Percentiles rank a stretch among this genome's conserved stretches.
Conservation (phyloP, 2,113 vertebrate species). For the Poeciliopsis occidentalis region DNA sequence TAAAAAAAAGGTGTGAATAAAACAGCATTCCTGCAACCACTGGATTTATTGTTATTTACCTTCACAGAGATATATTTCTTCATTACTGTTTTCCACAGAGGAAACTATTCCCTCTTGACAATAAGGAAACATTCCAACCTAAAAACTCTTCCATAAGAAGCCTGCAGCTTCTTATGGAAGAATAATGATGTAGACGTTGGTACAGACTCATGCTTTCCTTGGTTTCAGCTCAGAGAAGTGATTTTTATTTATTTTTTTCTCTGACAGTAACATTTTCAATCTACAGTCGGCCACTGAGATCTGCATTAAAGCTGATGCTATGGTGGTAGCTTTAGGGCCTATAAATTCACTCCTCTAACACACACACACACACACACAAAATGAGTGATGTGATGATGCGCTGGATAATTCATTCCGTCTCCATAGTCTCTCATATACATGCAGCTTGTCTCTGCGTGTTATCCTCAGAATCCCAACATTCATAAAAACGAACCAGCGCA, state of each 20-base stretch:
- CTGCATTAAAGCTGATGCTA: not conserved
- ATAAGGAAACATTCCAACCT: not conserved
- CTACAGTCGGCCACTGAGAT: not conserved
- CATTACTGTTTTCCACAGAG: too few relatives aligned
- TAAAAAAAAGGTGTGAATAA: not conserved
- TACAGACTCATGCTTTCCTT: not conserved
- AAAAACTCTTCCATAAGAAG: too few relatives aligned
- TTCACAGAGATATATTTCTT: not conserved
- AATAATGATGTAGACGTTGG: not conserved
- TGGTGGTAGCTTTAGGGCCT: too few relatives aligned
- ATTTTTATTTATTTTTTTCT: not conserved
- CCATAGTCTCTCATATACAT: not conserved
- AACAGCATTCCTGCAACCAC: not conserved
- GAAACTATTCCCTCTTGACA: not conserved
- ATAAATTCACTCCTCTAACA: not conserved
- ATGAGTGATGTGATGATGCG: not conserved
- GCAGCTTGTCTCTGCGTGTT: not conserved
- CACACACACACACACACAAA: too few relatives aligned
- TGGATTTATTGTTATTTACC: not conserved
- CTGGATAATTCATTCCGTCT: not conserved
- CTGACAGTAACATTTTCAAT: not conserved
- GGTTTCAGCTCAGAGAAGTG: not conserved
- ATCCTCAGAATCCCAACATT: not conserved
- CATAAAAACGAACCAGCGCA: not conserved
- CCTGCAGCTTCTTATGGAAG: too few relatives aligned